Conservation (phyloP, 1,140 invertebrate species). For the Thaumetopoea pityocampa region DNA sequence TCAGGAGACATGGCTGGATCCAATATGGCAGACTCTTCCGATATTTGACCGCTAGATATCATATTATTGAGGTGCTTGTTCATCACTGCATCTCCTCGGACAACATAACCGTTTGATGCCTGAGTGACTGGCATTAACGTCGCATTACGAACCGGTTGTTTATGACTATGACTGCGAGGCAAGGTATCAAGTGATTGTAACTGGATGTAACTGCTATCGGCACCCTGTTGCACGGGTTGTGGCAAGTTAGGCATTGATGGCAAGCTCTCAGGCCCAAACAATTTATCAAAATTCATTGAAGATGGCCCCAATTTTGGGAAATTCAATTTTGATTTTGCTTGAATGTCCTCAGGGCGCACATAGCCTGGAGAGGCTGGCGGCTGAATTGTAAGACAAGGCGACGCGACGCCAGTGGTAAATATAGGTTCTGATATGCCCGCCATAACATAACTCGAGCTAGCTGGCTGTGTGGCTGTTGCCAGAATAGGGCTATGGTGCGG, state of each 20-base stretch:
- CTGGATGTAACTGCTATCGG: slow-evolving; percentile 61
- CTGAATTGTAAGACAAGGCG: slow-evolving; percentile 27
- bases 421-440: slow-evolving; percentile 49
- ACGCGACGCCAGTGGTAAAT: slow-evolving; percentile 42
- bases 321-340: slow-evolving; percentile 39
- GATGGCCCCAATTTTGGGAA: slow-evolving; percentile 42
- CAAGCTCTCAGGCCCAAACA: slow-evolving; percentile 60
- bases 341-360: slow-evolving; percentile 47
- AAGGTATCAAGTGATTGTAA: slow-evolving; percentile 58
- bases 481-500: slow-evolving; percentile 29
- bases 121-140: slow-evolving; percentile 49
- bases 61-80: slow-evolving; percentile 65
- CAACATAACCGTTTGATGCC: slow-evolving; percentile 52
- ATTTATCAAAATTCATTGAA: slow-evolving; percentile 41
- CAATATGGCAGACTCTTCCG: slow-evolving; percentile 54
- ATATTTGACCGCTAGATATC: slow-evolving; percentile 40
- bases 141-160: slow-evolving; percentile 44
- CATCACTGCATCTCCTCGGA: slow-evolving; percentile 54
- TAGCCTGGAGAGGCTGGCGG: slow-evolving; percentile 48
- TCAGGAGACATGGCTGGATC: slow-evolving; percentile 65
- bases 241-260: slow-evolving; percentile 63
- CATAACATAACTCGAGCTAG: slow-evolving; percentile 62
- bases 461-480: slow-evolving; percentile 31
- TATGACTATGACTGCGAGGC: slow-evolving; percentile 60
- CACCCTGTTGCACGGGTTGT: slow-evolving; percentile 41